Conservation (phyloP, 2,113 vertebrate species). For the Alectura lathami region DNA sequence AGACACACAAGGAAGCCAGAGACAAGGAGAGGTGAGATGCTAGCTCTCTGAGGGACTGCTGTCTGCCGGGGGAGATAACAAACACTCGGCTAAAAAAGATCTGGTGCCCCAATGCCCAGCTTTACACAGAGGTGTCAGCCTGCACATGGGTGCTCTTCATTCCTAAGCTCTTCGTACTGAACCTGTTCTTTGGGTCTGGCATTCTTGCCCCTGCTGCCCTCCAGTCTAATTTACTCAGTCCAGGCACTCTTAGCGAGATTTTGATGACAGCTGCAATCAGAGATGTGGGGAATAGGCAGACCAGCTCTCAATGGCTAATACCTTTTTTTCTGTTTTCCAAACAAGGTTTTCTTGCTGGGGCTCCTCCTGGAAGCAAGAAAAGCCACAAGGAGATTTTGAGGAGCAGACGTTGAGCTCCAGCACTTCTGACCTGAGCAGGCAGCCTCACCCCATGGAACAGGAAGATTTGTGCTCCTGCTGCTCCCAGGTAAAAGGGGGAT, state of each 20-base stretch:
- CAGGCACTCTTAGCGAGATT: background rate
- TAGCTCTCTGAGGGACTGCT: background rate
- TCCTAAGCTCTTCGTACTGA: background rate
- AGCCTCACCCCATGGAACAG: accelerated
- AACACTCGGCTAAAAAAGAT: background rate
- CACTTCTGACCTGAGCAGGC: background rate
- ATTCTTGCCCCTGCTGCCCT: background rate
- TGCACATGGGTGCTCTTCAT: background rate
- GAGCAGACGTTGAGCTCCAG: background rate
- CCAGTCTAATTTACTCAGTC: background rate
- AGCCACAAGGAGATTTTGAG: background rate
- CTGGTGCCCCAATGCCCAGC: background rate
- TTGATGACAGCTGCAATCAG: background rate
- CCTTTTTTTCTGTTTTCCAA: background rate
- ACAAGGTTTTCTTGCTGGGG: background rate
- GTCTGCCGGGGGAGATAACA: background rate
- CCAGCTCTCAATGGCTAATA: background rate
- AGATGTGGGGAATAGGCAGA: background rate
- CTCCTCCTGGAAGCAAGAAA: background rate
- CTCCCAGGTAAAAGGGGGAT: background rate
- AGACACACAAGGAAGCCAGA: background rate
- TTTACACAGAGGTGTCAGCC: background rate
- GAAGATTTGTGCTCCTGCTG: background rate
- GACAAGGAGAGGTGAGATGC: background rate
- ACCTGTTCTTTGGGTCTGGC: background rate